Base-by-base conservation (phyloP, 2,113 vertebrate genomes). In the Gallinago media region DNA sequence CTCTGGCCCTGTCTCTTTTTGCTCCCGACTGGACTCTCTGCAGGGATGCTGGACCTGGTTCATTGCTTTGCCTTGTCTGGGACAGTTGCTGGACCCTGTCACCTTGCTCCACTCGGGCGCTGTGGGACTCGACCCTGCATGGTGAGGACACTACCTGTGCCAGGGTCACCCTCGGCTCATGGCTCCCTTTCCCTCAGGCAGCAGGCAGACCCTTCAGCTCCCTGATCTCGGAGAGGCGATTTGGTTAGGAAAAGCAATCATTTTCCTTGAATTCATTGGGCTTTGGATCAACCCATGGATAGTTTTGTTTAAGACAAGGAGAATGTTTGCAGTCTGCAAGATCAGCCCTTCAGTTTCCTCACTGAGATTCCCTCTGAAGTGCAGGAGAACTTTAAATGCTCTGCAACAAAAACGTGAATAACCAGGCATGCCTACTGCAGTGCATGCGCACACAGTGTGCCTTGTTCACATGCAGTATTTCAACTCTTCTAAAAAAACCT, bases 21-120 rank as follows among this genome's bases (percentile, higher is more conserved):
- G 52, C 36, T 92, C 34, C 75, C 65, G 44, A 72, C 26, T 80
- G 54, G 62, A 72, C 61, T 85, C 63, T 78, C 78, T 85, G 74
- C 42, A 88, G 46, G 22, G 61, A 58, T 0, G 1, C 40, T n/a
- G 52, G n/a, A 77, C 7, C 13, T 34, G 11, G 47, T 61, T 54
- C 46, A 40, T 17, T 72, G 70, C 20, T 92, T 74, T 88, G 18
- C 27, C 42, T 88, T 81, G 21, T 31, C 29, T n/a, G 36, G 59
- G 22, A 34, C 29, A 50, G 62, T 3, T 0, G 4, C 18, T 3
- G n/a, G 29, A 59, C 12, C 9, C 46, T 49, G 20, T 11, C 58
- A 44, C n/a, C 2, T 2, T 46, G 42, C 10, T 34, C 27, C 2
- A 5, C 27, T 58, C 0, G 4, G 36, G 36, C 70, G 34, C 66